Evolutionary conservation across 2,113 vertebrate species (phyloP).

Genomic region (Caloenas nicobarica): DNA sequence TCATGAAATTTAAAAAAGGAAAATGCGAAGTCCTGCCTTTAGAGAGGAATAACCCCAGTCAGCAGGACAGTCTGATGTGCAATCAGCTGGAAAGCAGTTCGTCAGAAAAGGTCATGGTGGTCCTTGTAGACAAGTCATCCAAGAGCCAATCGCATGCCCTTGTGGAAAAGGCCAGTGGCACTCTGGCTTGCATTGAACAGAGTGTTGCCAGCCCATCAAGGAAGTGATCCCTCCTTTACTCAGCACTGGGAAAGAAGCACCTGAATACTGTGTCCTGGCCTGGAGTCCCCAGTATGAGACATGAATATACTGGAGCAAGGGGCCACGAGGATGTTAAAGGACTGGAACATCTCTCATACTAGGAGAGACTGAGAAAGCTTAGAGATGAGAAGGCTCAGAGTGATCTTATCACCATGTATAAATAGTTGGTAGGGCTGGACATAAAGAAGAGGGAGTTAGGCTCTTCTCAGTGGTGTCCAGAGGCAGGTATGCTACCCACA

Average conservation of each 20-base stretch:
- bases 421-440: not conserved
- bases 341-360: not conserved
- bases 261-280: not conserved
- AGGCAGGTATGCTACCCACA: not conserved
- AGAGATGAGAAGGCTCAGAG: not conserved
- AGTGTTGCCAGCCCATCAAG: not conserved
- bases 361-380: not conserved
- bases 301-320: not conserved
- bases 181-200: not conserved
- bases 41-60: too few relatives aligned
- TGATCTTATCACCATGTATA: not conserved
- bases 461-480: too few relatives aligned
- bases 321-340: not conserved
- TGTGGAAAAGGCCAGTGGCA: not conserved
- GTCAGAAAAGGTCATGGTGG: not conserved
- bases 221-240: not conserved
- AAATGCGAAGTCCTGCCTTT: too few relatives aligned
- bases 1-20: too few relatives aligned
- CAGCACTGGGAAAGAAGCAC: not conserved
- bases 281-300: not conserved
- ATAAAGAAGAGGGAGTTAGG: not conserved
- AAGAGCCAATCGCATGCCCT: not conserved
- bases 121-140: not conserved
- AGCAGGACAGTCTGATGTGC: too few relatives aligned
- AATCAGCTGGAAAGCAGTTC: too few relatives aligned